A percentile compares a stretch with the other conserved stretches of the same genome.
These are phyloP conservation scores for Myotis planiceps DNA, from an alignment of 2,797 vertebrate species.

Conservation along the genomic window DNA sequence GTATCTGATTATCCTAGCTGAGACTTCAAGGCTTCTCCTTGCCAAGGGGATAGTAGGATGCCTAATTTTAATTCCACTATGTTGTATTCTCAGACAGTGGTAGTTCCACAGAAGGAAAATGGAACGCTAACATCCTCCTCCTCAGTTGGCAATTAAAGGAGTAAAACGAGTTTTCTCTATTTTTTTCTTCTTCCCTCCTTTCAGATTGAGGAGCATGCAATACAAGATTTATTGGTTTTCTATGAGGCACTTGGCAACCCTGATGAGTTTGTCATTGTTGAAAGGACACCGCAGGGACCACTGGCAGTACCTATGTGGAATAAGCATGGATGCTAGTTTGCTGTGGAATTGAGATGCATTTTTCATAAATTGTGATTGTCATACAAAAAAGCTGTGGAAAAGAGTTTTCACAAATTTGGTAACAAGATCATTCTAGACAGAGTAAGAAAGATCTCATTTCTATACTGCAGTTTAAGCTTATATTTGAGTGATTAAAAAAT, in stretches of 20 bases:
- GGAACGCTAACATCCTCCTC: background rate
- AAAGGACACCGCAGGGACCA: slow-evolving; percentile 93
- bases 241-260: slow-evolving; percentile 94
- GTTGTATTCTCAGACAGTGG: background rate
- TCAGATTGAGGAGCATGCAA: slow-evolving; percentile 96
- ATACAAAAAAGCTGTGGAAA: slow-evolving; percentile 48
- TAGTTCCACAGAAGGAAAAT: background rate
- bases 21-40: background rate
- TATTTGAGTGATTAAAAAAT: slow-evolving; percentile 76
- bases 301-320: slow-evolving; percentile 96
- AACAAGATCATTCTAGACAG: slow-evolving; percentile 44
- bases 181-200: slow-evolving; percentile 39
- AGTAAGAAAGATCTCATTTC: slow-evolving; percentile 57
- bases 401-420: slow-evolving; percentile 54
- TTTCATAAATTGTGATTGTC: slow-evolving; percentile 51
- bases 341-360: slow-evolving; percentile 1
- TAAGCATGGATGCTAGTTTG: slow-evolving; percentile 90
- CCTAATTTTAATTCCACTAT: background rate
- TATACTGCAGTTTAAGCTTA: slow-evolving; percentile 66
- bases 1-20: background rate
- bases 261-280: slow-evolving; percentile 95
- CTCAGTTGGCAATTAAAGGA: slow-evolving; percentile 1
- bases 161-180: background rate
- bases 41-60: background rate
- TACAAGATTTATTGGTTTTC: slow-evolving; percentile 95